These are phyloP conservation scores for Polypterus senegalus DNA, from an alignment of 2,113 vertebrate species.

Conservation along the genomic window DNA sequence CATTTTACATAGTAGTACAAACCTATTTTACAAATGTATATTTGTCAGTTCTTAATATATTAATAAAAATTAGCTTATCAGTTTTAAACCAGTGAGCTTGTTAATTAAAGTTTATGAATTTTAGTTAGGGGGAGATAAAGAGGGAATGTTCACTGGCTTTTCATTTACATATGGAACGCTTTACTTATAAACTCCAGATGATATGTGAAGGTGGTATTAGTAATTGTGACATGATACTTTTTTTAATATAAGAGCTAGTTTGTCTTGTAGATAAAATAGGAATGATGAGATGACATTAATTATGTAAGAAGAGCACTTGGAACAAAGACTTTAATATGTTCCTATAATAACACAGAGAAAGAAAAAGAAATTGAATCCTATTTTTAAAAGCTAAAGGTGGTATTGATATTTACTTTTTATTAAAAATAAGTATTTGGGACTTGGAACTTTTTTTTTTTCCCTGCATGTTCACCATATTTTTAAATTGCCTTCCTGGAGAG, in stretches of 20 bases:
- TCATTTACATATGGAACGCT: slow-evolving; percentile 31
- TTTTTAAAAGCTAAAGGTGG: not conserved
- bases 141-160: not conserved
- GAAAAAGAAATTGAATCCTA: slow-evolving; percentile 33
- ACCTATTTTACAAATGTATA: too few species aligned
- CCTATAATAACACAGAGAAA: slow-evolving; percentile 26
- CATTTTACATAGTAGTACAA: too few species aligned
- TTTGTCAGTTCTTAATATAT: too few species aligned
- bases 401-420: not conserved
- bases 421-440: not conserved
- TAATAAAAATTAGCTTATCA: too few species aligned
- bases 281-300: slow-evolving; percentile 41
- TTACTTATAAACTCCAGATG: slow-evolving; percentile 45
- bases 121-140: not conserved
- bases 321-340: slow-evolving; percentile 28
- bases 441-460: not conserved
- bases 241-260: slow-evolving; percentile 28
- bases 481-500: not conserved
- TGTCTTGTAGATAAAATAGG: slow-evolving; percentile 44
- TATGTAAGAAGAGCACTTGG: slow-evolving; percentile 51
- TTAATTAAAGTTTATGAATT: not conserved
- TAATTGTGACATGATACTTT: not conserved
- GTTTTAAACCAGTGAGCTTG: slow-evolving; percentile 5
- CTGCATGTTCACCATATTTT: not conserved
- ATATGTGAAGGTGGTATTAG: slow-evolving; percentile 47